Evolutionary conservation across 2,113 vertebrate genomes (phyloP), one percentile per base, ranked within the genome.

Genomic region (Regulus satrapa): DNA sequence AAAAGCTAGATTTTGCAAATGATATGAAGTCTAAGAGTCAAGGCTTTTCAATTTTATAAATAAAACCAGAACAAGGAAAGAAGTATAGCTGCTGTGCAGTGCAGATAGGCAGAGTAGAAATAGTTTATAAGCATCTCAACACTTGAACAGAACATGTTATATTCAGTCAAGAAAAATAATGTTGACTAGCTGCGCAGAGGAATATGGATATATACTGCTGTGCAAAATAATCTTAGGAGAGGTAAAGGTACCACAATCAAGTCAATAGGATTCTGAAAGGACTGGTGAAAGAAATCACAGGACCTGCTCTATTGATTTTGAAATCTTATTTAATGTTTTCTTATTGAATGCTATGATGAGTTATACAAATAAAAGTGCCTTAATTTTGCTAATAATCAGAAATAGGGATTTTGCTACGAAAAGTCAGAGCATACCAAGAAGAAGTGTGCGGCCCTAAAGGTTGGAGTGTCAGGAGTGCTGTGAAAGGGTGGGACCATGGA

Each of bases 191-290:
- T 81, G 46, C 34, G 34, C 55, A 88, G 67, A 94, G 16, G 26
- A 63, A 6, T 64, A 16, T 41, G 66, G 20, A 12, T 85, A 48
- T 72, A 40, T 10, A 23, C 12, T 45, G 32, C 36, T 76, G 54
- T 71, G 34, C 34, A 92, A 66, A 87, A 46, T 84, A 49, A 45
- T 64, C n/a, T 68, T 40, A 24, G 58, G 38, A 71, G 48, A 79
- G 14, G 8, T 61, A 58, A 71, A 67, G 4, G 8, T 59, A 34
- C 18, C 0, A 0, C 36, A 51, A 0, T 75, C 48, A 59, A 64
- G 62, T 66, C 10, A 32, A 36, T 15, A 48, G 54, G 23, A 51
- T 85, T 85, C 48, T 68, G 56, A 82, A 71, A 63, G 21, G 40
- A 59, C 32, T 55, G 38, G 14, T 75, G 52, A 41, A 82, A 88